Conservation (phyloP, 2,113 vertebrate genomes). For the Macroglossus sobrinus region DNA sequence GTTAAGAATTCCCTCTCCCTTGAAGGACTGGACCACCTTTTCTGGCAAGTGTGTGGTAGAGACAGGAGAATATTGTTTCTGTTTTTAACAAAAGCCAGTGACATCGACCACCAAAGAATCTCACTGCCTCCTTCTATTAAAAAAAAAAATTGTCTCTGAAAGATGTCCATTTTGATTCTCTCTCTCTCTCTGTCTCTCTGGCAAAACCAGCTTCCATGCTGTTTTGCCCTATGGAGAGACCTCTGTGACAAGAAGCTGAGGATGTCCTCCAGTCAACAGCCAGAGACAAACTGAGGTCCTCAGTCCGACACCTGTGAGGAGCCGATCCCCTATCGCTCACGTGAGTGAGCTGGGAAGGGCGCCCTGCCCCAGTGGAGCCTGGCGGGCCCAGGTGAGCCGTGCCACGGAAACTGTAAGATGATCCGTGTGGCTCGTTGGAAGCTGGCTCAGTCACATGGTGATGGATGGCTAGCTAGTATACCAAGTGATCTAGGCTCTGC, state of each 20-base stretch:
- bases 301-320: not conserved
- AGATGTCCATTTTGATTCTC: not conserved
- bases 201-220: not conserved
- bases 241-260: not conserved
- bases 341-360: no score
- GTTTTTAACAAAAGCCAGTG: not conserved
- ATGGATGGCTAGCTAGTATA: constrained; percentile 23
- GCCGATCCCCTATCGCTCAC: no score
- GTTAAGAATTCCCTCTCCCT: not conserved
- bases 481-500: not conserved
- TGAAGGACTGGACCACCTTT: not conserved
- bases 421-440: not conserved
- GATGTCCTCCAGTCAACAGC: not conserved
- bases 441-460: not conserved
- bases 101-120: not conserved
- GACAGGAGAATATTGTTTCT: not conserved
- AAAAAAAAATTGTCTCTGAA: not conserved
- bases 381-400: not conserved
- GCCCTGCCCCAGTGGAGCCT: not conserved
- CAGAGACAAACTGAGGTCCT: not conserved
- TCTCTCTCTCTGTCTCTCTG: not conserved
- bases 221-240: not conserved
- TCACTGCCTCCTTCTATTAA: not conserved
- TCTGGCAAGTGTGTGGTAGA: not conserved
- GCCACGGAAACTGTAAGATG: not conserved